Conservation (phyloP, 2,797 vertebrate genomes). For the Cacajao melanocephalus region DNA sequence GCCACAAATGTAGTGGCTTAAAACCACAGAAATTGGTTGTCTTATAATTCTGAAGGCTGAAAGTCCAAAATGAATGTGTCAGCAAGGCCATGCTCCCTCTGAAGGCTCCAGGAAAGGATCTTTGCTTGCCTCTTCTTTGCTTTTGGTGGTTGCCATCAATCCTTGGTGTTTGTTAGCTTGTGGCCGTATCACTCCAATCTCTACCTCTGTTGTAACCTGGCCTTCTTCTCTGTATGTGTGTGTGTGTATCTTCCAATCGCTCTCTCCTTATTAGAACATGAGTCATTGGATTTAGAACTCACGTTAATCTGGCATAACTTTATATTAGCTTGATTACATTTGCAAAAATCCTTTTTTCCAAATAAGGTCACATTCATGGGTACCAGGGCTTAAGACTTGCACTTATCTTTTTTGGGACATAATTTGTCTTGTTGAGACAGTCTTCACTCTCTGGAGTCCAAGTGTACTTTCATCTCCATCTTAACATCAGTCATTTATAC, state of each 20-base stretch:
- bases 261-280: not conserved
- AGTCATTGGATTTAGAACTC: not conserved
- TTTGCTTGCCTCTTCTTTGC: not conserved
- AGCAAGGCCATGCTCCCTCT: rapidly evolving
- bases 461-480: not conserved
- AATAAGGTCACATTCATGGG: not conserved
- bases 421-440: not conserved
- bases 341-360: not conserved
- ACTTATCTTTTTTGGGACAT: not conserved
- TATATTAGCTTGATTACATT: not conserved
- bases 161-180: not conserved
- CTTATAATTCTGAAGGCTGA: not conserved
- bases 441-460: not conserved
- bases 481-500: not conserved
- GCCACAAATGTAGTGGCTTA: not conserved
- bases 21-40: not conserved
- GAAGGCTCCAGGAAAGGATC: too few relatives aligned
- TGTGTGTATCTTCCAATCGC: not conserved
- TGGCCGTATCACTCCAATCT: not conserved
- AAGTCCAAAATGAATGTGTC: not conserved
- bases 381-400: not conserved
- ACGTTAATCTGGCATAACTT: not conserved
- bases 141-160: not conserved
- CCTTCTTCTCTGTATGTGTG: not conserved
- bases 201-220: not conserved